These are phyloP conservation scores for Anniella stebbinsi DNA, from an alignment of 2,797 vertebrate species.

Conservation along the genomic window DNA sequence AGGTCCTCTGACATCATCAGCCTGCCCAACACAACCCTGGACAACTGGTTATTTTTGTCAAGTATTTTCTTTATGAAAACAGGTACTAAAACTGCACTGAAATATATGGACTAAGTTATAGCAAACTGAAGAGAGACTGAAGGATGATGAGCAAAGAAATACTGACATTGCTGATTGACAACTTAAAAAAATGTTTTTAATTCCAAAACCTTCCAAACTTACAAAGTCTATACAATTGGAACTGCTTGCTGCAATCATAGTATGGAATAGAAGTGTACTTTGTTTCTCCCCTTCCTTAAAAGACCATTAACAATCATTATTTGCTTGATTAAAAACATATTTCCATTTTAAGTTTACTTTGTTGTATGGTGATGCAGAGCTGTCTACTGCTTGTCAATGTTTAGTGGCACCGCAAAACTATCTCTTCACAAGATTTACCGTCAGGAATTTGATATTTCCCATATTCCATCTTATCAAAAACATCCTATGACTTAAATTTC, in stretches of 20 bases:
- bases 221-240: slow-evolving; percentile 7
- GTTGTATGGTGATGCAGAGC: not conserved
- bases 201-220: slow-evolving; percentile 5
- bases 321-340: not conserved
- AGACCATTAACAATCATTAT: not conserved
- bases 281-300: slow-evolving; percentile 11
- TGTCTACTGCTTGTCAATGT: not conserved
- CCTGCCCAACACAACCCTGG: not conserved
- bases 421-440: not conserved
- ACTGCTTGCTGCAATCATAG: not conserved
- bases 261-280: not conserved
- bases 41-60: slow-evolving; percentile 11
- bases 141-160: not conserved
- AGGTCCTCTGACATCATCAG: not conserved
- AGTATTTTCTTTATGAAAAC: not conserved
- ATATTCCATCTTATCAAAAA: not conserved
- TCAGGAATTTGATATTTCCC: not conserved
- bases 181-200: not conserved
- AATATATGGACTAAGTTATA: not conserved
- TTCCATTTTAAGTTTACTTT: slow-evolving; percentile 8
- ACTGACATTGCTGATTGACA: not conserved
- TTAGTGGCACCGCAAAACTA: not conserved
- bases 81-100: slow-evolving; percentile 15
- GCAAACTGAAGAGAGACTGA: not conserved
- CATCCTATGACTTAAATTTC: not conserved